These are phyloP conservation scores for Glareola pratincola DNA, from an alignment of 2,113 vertebrate genomes.

Conservation along the genomic window DNA sequence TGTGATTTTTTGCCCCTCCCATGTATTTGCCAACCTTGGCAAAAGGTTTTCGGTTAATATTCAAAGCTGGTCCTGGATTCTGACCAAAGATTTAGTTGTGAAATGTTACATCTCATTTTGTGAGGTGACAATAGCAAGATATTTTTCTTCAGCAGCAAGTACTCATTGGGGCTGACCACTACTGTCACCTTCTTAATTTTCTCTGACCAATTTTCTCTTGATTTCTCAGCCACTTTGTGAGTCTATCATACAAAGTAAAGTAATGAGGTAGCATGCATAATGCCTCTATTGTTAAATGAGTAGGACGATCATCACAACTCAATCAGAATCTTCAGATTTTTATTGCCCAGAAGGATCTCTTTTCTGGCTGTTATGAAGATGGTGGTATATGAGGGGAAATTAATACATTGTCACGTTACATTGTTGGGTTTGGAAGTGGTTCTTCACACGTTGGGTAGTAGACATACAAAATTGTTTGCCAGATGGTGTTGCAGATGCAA, in stretches of 20 bases:
- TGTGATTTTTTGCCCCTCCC: background rate
- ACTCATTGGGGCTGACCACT: background rate
- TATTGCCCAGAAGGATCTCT: background rate
- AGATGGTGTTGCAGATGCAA: slow-evolving; percentile 30
- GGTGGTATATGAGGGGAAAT: background rate
- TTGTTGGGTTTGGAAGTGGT: background rate
- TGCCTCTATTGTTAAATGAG: background rate
- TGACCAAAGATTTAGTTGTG: background rate
- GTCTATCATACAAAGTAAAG: background rate
- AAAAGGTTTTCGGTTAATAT: background rate
- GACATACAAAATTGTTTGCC: background rate
- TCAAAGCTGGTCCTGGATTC: background rate
- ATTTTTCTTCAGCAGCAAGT: background rate
- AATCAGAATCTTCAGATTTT: background rate
- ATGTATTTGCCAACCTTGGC: background rate
- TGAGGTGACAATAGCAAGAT: background rate
- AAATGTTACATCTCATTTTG: background rate
- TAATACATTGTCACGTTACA: background rate
- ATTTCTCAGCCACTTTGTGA: background rate
- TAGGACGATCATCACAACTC: background rate
- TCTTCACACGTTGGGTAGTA: background rate
- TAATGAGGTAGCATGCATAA: background rate
- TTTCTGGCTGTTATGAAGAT: background rate
- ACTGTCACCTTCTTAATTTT: background rate
- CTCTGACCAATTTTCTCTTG: background rate